Evolutionary conservation across 2,113 vertebrate genomes (phyloP).

Genomic region (Atlantisia rogersi): DNA sequence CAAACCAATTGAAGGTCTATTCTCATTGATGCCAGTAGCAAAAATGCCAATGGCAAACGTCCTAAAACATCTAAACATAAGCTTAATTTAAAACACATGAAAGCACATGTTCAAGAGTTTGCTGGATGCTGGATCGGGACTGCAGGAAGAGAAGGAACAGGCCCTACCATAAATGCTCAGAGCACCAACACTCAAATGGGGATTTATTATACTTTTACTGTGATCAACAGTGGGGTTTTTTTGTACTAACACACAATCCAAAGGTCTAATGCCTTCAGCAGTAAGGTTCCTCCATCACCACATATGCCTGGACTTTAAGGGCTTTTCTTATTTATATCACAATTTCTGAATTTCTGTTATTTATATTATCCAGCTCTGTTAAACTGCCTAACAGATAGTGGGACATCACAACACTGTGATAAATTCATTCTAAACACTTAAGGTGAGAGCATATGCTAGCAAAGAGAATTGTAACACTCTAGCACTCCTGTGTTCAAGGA

Average conservation of each 20-base stretch:
- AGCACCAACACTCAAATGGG: not conserved
- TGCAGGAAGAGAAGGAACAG: not conserved
- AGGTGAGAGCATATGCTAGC: not conserved
- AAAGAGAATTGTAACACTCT: not conserved
- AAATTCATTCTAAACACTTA: not conserved
- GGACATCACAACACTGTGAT: not conserved
- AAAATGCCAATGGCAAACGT: conserved; percentile 34
- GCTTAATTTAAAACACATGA: conserved; percentile 28
- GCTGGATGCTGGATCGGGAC: not conserved
- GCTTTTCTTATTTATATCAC: not conserved
- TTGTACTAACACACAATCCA: not conserved
- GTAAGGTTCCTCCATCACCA: not conserved
- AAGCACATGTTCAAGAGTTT: not conserved
- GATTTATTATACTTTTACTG: not conserved
- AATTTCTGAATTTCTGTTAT: not conserved
- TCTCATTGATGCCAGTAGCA: conserved; percentile 43
- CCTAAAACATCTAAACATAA: conserved; percentile 20
- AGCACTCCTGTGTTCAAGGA: not conserved
- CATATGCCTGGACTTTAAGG: not conserved
- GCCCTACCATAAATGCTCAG: not conserved
- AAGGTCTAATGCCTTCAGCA: not conserved
- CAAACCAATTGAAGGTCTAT: not conserved
- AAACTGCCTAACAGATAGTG: not conserved
- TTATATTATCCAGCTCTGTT: not conserved
- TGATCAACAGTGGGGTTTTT: not conserved